Conservation (phyloP, 23 tunicate genomes). For the Corella eumyota region DNA sequence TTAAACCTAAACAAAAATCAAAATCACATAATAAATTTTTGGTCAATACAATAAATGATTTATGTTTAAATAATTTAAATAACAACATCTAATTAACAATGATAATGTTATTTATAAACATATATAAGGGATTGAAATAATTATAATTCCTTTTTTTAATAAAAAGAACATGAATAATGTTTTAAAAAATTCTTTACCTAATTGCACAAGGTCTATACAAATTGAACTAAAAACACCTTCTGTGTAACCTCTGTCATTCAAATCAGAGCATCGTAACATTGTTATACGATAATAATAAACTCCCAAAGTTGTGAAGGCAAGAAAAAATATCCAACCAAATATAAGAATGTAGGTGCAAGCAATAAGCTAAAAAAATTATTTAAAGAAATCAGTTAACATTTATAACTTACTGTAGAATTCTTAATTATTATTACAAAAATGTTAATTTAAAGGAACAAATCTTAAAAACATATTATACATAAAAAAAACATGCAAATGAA, state of each 20-base stretch:
- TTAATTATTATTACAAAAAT: not conserved
- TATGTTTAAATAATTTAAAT: no score
- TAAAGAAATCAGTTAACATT: not conserved
- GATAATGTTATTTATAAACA: no score
- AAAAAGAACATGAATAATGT: no score
- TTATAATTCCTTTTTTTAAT: no score
- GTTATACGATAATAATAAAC: slow-evolving; percentile 77
- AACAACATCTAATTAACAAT: no score
- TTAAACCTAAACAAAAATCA: slow-evolving; percentile 20
- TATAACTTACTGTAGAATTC: no score
- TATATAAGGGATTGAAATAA: no score
- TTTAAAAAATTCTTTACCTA: slow-evolving; percentile 50
- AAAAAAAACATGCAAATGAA: not conserved
- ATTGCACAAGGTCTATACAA: slow-evolving; percentile 84
- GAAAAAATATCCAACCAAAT: slow-evolving; percentile 61
- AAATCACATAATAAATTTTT: no score
- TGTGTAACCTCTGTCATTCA: slow-evolving; percentile 40
- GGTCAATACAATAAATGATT: no score
- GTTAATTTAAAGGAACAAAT: not conserved
- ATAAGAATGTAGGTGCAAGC: slow-evolving; percentile 29
- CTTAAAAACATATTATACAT: not conserved
- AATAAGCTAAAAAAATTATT: slow-evolving; percentile 24
- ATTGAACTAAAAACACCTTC: slow-evolving; percentile 45
- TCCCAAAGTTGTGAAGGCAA: slow-evolving; percentile 69
- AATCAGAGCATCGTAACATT: slow-evolving; percentile 77